Evolutionary conservation across 2,113 vertebrate genomes (phyloP).

Genomic region (Pangasianodon hypophthalmus): DNA sequence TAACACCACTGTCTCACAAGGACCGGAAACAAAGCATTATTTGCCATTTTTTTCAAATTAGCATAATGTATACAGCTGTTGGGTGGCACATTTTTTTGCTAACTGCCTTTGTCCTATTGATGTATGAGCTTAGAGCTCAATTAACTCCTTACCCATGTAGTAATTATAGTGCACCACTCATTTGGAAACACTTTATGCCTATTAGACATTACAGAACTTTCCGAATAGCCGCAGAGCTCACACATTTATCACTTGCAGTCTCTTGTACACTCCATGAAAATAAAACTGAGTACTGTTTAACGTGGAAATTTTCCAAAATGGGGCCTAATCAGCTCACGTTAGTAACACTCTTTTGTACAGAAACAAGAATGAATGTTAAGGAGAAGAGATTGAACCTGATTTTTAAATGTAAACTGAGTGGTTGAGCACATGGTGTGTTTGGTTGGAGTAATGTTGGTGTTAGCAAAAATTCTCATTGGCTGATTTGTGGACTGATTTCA

Average conservation of each 20-base stretch:
- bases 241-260: constrained; percentile 10
- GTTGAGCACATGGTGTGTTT: background rate
- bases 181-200: constrained; percentile 18
- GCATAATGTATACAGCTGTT: constrained; percentile 41
- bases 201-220: constrained; percentile 17
- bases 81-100: background rate
- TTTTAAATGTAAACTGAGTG: background rate
- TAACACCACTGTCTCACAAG: constrained; percentile 61
- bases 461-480: background rate
- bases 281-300: constrained; percentile 1
- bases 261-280: background rate
- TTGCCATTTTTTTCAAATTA: constrained; percentile 47
- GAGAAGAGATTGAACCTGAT: background rate
- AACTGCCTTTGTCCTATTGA: constrained; percentile 30
- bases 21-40: constrained; percentile 42
- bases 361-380: background rate
- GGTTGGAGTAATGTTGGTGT: background rate
- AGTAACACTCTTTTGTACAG: background rate
- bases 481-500: background rate
- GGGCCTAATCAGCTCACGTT: background rate
- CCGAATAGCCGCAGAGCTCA: background rate
- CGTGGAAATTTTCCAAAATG: background rate
- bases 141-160: constrained; percentile 26
- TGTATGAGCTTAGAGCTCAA: background rate
- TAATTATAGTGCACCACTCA: constrained; percentile 18